phyloP scores from a whole-genome alignment of 2,113 vertebrate species.

The Dasyprocta punctata region DNA sequence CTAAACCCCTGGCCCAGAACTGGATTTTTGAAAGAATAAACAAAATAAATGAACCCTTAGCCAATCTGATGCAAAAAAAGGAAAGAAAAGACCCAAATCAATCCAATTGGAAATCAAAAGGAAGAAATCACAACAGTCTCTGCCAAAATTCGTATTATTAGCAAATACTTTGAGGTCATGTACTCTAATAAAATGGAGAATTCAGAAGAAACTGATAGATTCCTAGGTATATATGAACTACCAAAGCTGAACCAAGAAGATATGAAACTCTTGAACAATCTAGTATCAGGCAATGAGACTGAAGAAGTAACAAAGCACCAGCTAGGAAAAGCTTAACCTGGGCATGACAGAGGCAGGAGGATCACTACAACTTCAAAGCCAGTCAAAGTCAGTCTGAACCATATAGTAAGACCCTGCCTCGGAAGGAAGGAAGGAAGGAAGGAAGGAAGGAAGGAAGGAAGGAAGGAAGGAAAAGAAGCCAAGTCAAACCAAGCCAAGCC shows the following conservation, averaged over 20 bases:
- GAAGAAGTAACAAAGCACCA: neutral
- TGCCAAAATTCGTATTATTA: neutral
- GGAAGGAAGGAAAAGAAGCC: neutral
- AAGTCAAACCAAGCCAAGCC: too few species aligned
- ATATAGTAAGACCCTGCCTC: neutral
- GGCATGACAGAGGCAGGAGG: neutral
- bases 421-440: neutral
- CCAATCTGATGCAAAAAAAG: neutral
- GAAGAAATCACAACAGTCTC: neutral
- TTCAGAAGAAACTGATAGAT: neutral
- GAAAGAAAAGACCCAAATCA: neutral
- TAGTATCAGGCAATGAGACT: neutral
- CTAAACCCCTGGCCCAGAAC: too few species aligned
- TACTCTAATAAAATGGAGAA: neutral
- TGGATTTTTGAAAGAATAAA: neutral
- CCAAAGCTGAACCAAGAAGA: neutral
- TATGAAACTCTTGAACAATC: neutral
- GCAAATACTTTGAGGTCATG: neutral
- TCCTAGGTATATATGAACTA: neutral
- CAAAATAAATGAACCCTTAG: neutral
- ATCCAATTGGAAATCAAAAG: neutral
- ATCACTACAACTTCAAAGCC: neutral
- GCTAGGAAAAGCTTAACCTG: neutral
- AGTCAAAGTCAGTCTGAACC: neutral
- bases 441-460: neutral